phyloP scores from a whole-genome alignment of 2,888 invertebrate species.

The Meteorus colon region DNA sequence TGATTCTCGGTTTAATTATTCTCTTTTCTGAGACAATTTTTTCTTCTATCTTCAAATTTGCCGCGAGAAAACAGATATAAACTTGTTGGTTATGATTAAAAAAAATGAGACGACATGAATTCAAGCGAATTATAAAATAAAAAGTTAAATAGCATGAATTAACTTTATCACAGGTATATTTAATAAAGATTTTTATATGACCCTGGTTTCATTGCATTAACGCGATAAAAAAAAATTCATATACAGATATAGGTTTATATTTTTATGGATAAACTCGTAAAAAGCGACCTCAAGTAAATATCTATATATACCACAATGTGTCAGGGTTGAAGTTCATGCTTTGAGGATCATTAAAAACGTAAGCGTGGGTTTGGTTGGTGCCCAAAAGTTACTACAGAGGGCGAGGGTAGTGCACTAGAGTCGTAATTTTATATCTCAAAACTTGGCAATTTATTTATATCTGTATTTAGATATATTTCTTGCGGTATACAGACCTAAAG shows the following conservation, averaged over 20 bases:
- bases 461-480: background rate
- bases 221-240: background rate
- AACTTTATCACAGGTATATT: background rate
- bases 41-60: background rate
- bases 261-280: constrained; percentile 20
- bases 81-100: constrained; percentile 1
- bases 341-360: constrained; percentile 27
- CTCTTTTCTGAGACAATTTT: too few relatives aligned
- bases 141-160: constrained; percentile 11
- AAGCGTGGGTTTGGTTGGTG: background rate
- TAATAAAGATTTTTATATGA: background rate
- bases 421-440: constrained; percentile 30
- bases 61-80: background rate
- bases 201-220: background rate
- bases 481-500: background rate
- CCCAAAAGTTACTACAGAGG: background rate
- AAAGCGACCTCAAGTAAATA: constrained; percentile 9
- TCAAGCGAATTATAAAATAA: background rate
- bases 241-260: constrained; percentile 2
- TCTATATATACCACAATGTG: background rate
- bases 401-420: background rate
- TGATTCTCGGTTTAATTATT: too few relatives aligned
- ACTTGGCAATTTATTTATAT: constrained; percentile 6
- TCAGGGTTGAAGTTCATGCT: constrained; percentile 26
- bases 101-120: background rate